phyloP scores from a whole-genome alignment of 2,888 invertebrate genomes.

The Carcina quercana region DNA sequence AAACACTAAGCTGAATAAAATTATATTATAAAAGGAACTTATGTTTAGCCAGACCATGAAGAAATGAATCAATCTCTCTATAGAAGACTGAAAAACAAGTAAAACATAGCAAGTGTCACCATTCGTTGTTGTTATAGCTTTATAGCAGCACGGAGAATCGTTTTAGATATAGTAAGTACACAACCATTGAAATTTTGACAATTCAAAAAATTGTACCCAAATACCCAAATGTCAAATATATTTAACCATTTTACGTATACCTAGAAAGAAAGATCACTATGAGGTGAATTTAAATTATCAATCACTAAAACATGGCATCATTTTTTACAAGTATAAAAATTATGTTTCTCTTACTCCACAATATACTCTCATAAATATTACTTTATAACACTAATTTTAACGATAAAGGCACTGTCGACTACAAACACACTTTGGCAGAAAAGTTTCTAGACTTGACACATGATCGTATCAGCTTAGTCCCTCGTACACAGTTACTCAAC shows the following conservation, averaged over 20 bases:
- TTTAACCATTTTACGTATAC: no score
- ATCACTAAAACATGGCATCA: conserved; percentile 66
- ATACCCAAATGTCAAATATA: no score
- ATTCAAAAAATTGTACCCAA: conserved; percentile 40
- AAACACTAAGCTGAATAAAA: conserved; percentile 54
- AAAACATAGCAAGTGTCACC: conserved; percentile 35
- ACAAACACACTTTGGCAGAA: conserved; percentile 76
- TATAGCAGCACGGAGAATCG: conserved; percentile 8
- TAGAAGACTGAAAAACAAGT: conserved; percentile 31
- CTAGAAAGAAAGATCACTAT: conserved; percentile 22
- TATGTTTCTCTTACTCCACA: conserved; percentile 61
- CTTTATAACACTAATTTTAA: conserved; percentile 50
- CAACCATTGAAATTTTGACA: conserved; percentile 57
- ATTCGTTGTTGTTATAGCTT: conserved; percentile 22
- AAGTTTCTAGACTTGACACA: conserved; percentile 52
- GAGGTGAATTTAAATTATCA: conserved; percentile 30
- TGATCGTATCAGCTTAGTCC: conserved; percentile 40
- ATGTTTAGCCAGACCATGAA: conserved; percentile 59
- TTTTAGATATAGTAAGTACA: conserved; percentile 58
- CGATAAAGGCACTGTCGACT: conserved; percentile 73
- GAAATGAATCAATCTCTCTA: conserved; percentile 46
- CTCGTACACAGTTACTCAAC: conserved; percentile 37
- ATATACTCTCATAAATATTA: conserved; percentile 67
- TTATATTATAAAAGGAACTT: conserved; percentile 61
- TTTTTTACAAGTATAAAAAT: conserved; percentile 70